These are phyloP conservation scores for Equus quagga DNA, from an alignment of 2,113 vertebrate genomes.

Conservation along the genomic window DNA sequence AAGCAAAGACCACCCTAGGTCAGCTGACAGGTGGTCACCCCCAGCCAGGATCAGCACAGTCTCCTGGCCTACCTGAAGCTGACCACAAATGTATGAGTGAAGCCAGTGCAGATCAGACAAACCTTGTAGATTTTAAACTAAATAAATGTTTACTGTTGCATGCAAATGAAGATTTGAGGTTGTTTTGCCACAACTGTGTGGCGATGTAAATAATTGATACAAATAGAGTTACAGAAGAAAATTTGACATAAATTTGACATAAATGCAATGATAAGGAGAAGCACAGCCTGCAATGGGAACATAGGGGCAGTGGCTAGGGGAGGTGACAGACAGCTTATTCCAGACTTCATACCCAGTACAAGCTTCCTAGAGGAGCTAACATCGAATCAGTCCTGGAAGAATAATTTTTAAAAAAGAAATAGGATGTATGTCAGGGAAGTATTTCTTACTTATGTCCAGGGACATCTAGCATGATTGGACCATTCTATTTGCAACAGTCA, in stretches of 20 bases:
- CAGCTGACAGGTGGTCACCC: neutral
- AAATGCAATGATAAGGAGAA: neutral
- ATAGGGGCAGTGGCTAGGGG: neutral
- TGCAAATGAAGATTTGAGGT: neutral
- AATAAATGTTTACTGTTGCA: neutral
- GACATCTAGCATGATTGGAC: neutral
- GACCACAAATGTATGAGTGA: neutral
- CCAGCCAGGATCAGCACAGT: neutral
- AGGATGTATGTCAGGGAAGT: neutral
- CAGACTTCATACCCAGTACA: neutral
- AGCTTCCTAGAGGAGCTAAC: fast-evolving
- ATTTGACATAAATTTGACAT: neutral
- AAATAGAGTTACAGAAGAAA: neutral
- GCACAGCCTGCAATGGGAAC: too few relatives aligned
- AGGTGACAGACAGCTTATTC: neutral
- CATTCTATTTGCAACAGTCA: neutral
- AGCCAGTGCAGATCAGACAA: neutral
- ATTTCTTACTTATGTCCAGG: neutral
- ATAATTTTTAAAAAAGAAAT: neutral
- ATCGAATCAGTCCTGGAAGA: neutral
- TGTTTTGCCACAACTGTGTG: neutral
- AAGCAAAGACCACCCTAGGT: neutral
- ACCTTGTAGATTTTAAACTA: neutral
- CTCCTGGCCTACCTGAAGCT: neutral
- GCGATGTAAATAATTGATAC: neutral